These are phyloP conservation scores for Chloromyia formosa DNA, from an alignment of 2,888 invertebrate genomes.

Conservation along the genomic window DNA sequence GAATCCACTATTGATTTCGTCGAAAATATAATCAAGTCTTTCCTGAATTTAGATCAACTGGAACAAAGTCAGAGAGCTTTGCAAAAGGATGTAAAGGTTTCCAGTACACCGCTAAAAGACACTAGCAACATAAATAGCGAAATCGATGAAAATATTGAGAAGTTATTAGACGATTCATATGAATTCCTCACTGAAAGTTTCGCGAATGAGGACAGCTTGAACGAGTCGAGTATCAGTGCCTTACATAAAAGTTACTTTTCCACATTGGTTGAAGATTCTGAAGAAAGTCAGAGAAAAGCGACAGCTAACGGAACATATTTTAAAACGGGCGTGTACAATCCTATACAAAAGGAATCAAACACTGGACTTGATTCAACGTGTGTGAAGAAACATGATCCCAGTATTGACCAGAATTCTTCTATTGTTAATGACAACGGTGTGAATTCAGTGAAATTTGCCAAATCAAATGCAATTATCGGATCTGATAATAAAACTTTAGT, in stretches of 20 bases:
- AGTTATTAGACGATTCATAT: constrained; percentile 53
- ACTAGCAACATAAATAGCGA: constrained; percentile 15
- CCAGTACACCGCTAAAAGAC: constrained; percentile 52
- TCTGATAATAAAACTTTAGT: background rate
- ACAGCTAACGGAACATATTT: constrained; percentile 61
- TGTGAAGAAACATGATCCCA: background rate
- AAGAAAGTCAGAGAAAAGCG: constrained; percentile 58
- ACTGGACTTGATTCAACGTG: background rate
- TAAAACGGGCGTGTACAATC: constrained; percentile 62
- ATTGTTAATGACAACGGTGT: background rate
- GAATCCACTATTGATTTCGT: constrained; percentile 69
- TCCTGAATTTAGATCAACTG: constrained; percentile 68
- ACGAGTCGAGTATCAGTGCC: constrained; percentile 46
- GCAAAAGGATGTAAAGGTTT: constrained; percentile 52
- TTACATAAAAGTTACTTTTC: constrained; percentile 56
- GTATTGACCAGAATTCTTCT: background rate
- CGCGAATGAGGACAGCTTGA: constrained; percentile 49
- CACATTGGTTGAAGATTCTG: constrained; percentile 61
- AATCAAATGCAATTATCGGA: constrained; percentile 8
- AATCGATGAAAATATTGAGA: constrained; percentile 1
- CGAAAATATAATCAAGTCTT: constrained; percentile 70
- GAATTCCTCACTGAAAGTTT: constrained; percentile 53
- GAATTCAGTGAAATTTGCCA: constrained; percentile 24
- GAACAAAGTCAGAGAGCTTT: constrained; percentile 61
- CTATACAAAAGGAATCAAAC: constrained; percentile 56